Base-by-base conservation (phyloP, 1,140 invertebrate species). In the Saccostrea cuccullata region DNA sequence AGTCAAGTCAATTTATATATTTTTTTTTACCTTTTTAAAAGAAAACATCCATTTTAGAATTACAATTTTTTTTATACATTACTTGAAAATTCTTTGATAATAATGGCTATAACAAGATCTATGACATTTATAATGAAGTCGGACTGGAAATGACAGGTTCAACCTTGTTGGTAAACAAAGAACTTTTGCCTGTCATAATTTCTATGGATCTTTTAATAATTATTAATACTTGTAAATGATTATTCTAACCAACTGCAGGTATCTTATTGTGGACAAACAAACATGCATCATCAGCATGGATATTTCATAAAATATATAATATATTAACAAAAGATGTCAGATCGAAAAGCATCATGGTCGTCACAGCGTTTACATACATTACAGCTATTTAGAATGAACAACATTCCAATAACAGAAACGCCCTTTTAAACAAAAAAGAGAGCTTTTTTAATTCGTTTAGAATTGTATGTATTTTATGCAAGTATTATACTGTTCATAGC, bases 341-440 rank as follows among this genome's bases (percentile, higher is more conserved):
- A 73, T 73, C 70, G 70, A 73, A 73, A 73, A 73, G 82, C 82
- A 83, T 83, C 82, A 83, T 83, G 82, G 82, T 83, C 36, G 36
- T 13, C 30, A 23, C 11, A 83, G 82, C 55, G 36, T 83, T 83
- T 83, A 55, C 55, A 56, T 83, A 47, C 40, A 83, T 83, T 83
- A 83, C 82, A 5, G 30, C 20, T 83, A 13, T 83, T 56, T 9
- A 83, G 17, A 1, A 17, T 17, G 40, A 47, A 47, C 40, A 47
- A 8, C 60, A 64, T 15, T 64, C 20, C 60, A 15, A 47, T 47
- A 47, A 47, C 2, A 6, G 2, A 3, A 15, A 20, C 58, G 20
- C 58, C 4, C 58, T 20, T 5, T 60, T 12, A 15, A 17, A 15
- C 15, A 20, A 0, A 60, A 17, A 17, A 0, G 3, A 0, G 5